A percentile compares a stretch with the other conserved stretches of the same genome.
These are phyloP conservation scores for Tetragonisca angustula DNA, from an alignment of 2,888 invertebrate genomes.

Conservation along the genomic window DNA sequence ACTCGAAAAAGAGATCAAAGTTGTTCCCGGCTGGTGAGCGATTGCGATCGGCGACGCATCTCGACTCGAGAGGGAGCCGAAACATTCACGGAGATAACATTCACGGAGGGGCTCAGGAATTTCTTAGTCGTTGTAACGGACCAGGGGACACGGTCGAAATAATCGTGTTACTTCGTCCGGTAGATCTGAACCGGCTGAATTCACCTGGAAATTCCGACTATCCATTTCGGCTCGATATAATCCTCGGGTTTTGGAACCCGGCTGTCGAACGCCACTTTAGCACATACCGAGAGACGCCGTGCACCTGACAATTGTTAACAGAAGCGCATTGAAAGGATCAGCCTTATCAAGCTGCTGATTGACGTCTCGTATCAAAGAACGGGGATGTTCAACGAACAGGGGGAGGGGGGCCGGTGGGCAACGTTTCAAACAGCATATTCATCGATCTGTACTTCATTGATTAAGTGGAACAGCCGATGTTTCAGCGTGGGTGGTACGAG, in stretches of 20 bases:
- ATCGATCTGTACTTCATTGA: conserved; percentile 45
- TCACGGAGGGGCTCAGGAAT: conserved; percentile 41
- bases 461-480: conserved; percentile 40
- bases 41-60: background rate
- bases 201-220: conserved; percentile 43
- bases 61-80: background rate
- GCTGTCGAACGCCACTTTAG: conserved; percentile 16
- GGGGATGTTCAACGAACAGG: background rate
- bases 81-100: conserved; percentile 30
- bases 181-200: conserved; percentile 25
- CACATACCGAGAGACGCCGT: background rate
- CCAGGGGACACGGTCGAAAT: conserved; percentile 32
- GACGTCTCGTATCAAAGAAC: conserved; percentile 56
- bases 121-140: conserved; percentile 29
- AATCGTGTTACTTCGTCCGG: conserved; percentile 47
- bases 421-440: conserved; percentile 20
- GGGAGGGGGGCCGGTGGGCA: background rate
- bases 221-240: conserved; percentile 37
- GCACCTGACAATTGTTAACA: conserved; percentile 42
- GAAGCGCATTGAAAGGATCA: conserved; percentile 52
- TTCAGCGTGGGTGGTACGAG: background rate
- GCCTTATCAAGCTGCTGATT: conserved; percentile 45
- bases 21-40: background rate
- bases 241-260: background rate
- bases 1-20: conserved; percentile 36